Evolutionary conservation across 2,797 vertebrate genomes (phyloP).

Genomic region (Enteromius radiatus): DNA sequence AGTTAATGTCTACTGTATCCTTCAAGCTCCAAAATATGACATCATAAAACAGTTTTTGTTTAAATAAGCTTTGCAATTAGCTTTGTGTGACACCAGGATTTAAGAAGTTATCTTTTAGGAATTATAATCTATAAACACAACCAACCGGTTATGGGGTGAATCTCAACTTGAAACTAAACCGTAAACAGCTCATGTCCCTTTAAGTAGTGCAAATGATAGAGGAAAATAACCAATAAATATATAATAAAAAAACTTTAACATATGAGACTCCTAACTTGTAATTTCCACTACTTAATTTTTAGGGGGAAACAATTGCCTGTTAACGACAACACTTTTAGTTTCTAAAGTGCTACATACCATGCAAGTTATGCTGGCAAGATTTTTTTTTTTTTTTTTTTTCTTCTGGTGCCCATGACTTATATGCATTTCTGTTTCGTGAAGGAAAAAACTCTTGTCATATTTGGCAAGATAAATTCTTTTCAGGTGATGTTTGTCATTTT

Average conservation of each 20-base stretch:
- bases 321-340: background rate
- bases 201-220: too few species aligned
- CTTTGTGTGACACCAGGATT: background rate
- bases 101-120: background rate
- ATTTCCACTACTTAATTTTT: background rate
- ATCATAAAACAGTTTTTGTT: background rate
- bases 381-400: too few species aligned
- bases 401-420: background rate
- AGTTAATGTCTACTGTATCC: background rate
- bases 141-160: background rate
- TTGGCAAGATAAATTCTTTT: background rate
- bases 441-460: background rate
- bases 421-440: background rate
- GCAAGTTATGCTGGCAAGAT: background rate
- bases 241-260: too few species aligned
- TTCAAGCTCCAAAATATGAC: background rate
- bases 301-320: too few species aligned
- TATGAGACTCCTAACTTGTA: too few species aligned
- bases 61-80: background rate
- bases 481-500: background rate
- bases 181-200: background rate
- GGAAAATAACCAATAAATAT: too few species aligned
- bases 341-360: background rate
- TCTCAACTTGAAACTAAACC: too few species aligned
- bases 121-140: background rate